Evolutionary conservation across 2,113 vertebrate genomes (phyloP).

Genomic region (Poicephalus gulielmi): DNA sequence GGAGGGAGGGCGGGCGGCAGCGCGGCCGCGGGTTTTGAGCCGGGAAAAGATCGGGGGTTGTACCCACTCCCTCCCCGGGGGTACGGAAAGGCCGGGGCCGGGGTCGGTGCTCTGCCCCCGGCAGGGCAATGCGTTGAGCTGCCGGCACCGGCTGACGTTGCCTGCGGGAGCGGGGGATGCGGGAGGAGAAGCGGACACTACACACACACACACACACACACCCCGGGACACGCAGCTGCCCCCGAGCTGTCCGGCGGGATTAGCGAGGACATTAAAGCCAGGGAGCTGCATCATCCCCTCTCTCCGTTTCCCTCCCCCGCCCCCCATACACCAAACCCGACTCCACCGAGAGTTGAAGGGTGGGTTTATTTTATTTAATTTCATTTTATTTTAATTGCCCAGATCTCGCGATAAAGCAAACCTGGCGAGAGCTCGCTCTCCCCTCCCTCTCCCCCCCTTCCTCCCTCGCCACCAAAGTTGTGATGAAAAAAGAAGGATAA

Average conservation of each 20-base stretch:
- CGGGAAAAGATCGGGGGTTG: background rate
- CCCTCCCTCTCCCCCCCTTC: too few species aligned
- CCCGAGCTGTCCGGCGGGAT: background rate
- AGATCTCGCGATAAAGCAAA: slow-evolving; percentile 19
- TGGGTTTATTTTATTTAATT: background rate
- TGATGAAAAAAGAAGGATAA: background rate
- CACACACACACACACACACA: background rate
- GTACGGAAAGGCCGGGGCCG: background rate
- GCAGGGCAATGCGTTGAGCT: background rate
- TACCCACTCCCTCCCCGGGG: background rate
- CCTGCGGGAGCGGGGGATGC: background rate
- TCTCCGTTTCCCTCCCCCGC: too few species aligned
- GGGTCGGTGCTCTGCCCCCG: background rate
- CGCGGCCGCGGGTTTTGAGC: background rate
- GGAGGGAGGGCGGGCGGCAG: background rate
- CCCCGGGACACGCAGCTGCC: background rate
- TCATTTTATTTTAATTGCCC: background rate
- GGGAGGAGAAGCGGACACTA: background rate
- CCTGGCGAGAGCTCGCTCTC: background rate
- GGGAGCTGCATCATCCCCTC: background rate
- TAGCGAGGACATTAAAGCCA: background rate
- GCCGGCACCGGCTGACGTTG: background rate
- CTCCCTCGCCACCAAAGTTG: background rate
- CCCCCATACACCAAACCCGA: background rate
- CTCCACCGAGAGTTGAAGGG: background rate